These are phyloP conservation scores for Cassiopea xamachana DNA, from an alignment of 30 jellyfish, hydroid and myxozoan genomes.

Conservation along the genomic window DNA sequence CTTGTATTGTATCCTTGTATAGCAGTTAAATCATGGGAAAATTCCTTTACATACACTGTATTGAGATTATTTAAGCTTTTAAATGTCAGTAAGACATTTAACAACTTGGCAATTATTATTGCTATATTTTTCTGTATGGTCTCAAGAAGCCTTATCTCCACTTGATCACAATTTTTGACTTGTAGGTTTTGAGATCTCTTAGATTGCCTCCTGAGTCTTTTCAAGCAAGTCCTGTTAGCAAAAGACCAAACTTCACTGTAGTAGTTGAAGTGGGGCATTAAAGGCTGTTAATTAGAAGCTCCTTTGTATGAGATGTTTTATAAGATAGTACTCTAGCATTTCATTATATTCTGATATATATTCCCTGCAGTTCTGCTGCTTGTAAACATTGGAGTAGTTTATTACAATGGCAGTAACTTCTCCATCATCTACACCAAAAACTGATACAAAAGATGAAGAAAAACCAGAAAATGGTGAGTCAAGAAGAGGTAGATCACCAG, in stretches of 20 bases:
- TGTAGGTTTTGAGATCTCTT: constrained; percentile 16
- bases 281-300: background rate
- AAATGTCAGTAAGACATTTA: no score
- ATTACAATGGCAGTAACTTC: background rate
- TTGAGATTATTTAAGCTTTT: no score
- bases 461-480: constrained; percentile 12
- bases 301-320: background rate
- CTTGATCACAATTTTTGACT: background rate
- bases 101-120: background rate
- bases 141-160: background rate
- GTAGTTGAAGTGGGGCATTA: background rate
- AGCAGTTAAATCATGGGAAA: no score
- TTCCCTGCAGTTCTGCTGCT: background rate
- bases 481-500: constrained; percentile 41
- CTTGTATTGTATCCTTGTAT: background rate
- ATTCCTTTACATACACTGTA: no score
- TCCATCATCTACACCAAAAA: background rate
- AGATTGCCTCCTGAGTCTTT: constrained; percentile 13
- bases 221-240: constrained; percentile 5
- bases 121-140: constrained; percentile 3
- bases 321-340: background rate
- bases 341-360: no score
- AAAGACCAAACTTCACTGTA: constrained; percentile 10
- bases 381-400: background rate
- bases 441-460: constrained; percentile 6